Evolutionary conservation across 2,888 invertebrate genomes (phyloP).

Genomic region (Chalcis sispes): DNA sequence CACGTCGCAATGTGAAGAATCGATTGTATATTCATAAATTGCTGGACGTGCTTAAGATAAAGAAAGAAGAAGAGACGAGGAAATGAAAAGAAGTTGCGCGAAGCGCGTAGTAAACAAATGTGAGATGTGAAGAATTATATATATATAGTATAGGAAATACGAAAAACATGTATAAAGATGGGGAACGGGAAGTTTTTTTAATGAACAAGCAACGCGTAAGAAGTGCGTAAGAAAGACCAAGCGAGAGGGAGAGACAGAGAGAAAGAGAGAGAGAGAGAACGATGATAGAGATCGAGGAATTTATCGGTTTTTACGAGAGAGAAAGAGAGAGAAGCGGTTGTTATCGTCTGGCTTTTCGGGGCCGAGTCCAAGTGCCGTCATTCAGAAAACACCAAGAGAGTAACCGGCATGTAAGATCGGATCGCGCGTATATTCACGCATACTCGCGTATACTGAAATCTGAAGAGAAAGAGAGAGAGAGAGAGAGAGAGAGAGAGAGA

Average conservation of each 20-base stretch:
- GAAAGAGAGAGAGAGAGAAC: slow-evolving; percentile 9
- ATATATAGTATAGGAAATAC: slow-evolving; percentile 5
- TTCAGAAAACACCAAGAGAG: slow-evolving; percentile 39
- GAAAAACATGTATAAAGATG: background rate
- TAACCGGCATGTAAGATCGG: too few species aligned
- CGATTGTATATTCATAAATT: slow-evolving; percentile 11
- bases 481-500: too few species aligned
- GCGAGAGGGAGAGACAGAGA: slow-evolving; percentile 25
- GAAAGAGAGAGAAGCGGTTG: background rate
- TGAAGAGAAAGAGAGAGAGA: background rate
- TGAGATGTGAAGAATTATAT: slow-evolving; percentile 3
- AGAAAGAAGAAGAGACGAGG: slow-evolving; percentile 1
- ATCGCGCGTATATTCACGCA: too few species aligned
- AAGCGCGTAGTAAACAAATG: slow-evolving; percentile 29
- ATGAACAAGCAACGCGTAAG: background rate
- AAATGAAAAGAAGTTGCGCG: background rate
- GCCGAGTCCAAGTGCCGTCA: slow-evolving; percentile 15
- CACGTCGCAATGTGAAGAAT: slow-evolving; percentile 19
- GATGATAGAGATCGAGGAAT: slow-evolving; percentile 37
- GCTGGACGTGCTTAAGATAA: slow-evolving; percentile 21
- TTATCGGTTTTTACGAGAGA: slow-evolving; percentile 29
- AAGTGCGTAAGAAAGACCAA: background rate
- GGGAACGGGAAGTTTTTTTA: slow-evolving; percentile 33
- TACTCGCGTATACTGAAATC: background rate
- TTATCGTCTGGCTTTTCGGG: slow-evolving; percentile 35